These are phyloP conservation scores for Epistrophe grossulariae DNA, from an alignment of 2,888 invertebrate species.

Conservation along the genomic window DNA sequence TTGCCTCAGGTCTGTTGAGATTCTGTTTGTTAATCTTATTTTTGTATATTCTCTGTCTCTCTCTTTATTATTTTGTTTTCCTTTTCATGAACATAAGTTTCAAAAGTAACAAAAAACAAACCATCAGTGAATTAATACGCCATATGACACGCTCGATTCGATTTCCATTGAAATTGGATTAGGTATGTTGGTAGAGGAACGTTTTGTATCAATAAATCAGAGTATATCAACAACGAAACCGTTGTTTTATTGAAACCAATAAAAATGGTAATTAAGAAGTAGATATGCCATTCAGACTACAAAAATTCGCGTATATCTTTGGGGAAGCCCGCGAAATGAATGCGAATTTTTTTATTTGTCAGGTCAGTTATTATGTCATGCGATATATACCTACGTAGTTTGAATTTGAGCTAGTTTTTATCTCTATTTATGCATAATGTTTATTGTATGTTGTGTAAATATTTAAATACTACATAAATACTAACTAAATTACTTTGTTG, in stretches of 20 bases:
- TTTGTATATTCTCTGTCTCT: not conserved
- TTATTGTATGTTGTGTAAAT: not conserved
- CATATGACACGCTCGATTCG: not conserved
- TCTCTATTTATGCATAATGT: not conserved
- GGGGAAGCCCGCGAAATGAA: slow-evolving; percentile 26
- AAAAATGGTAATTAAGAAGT: slow-evolving; percentile 29
- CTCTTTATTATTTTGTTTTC: not conserved
- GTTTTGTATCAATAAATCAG: slow-evolving; percentile 10
- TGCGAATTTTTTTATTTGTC: slow-evolving; percentile 18
- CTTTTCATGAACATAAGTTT: not conserved
- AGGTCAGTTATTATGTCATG: slow-evolving; percentile 5
- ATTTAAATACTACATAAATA: not conserved
- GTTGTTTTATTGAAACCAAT: not conserved
- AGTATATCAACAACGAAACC: slow-evolving; percentile 11
- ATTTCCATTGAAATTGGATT: slow-evolving; percentile 26
- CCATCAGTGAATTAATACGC: slow-evolving; percentile 2
- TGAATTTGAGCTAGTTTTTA: slow-evolving; percentile 13
- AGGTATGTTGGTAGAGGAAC: not conserved
- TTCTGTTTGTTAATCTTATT: not conserved
- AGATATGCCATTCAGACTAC: not conserved
- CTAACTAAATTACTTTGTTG: not conserved
- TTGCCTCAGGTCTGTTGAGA: slow-evolving; percentile 17
- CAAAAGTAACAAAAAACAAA: slow-evolving; percentile 20
- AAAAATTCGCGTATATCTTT: not conserved
- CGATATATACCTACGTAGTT: too few species aligned